Percentiles rank a stretch among this genome's conserved stretches.
phyloP scores from a whole-genome alignment of 2,797 vertebrate genomes.

The Lerista edwardsae region DNA sequence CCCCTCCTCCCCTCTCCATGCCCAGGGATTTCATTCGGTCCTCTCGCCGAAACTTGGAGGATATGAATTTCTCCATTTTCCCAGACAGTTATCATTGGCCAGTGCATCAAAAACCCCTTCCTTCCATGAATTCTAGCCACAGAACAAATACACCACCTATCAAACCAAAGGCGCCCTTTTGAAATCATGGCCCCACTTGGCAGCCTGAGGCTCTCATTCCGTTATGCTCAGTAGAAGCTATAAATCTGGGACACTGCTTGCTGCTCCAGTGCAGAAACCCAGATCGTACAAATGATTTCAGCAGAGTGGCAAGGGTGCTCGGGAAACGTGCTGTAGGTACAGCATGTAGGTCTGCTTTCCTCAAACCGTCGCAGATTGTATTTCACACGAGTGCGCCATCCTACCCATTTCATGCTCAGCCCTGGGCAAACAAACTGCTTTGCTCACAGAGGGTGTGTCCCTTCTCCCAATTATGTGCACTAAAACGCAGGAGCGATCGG shows the following conservation, averaged over 20 bases:
- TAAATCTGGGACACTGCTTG: slow-evolving; percentile 65
- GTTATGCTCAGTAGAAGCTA: slow-evolving; percentile 39
- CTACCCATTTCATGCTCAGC: neutral
- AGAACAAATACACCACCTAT: slow-evolving; percentile 71
- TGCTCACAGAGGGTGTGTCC: neutral
- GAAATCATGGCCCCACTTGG: slow-evolving; percentile 69
- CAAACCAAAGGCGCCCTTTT: slow-evolving; percentile 70
- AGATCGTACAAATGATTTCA: slow-evolving; percentile 18
- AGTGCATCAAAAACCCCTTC: slow-evolving; percentile 59
- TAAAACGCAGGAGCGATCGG: neutral
- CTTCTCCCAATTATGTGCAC: neutral
- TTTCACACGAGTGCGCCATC: slow-evolving; percentile 36
- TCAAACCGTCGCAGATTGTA: slow-evolving; percentile 17
- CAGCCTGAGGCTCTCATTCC: slow-evolving; percentile 57
- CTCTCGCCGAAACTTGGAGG: slow-evolving; percentile 60
- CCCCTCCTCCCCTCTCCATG: slow-evolving; percentile 32
- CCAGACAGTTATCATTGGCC: slow-evolving; percentile 67
- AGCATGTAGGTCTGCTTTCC: slow-evolving; percentile 7
- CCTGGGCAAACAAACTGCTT: neutral
- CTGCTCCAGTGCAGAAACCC: slow-evolving; percentile 45
- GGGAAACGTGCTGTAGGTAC: slow-evolving; percentile 41
- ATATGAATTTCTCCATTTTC: slow-evolving; percentile 64
- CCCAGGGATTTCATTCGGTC: slow-evolving; percentile 59
- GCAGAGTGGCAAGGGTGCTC: slow-evolving; percentile 58
- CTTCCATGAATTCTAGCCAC: slow-evolving; percentile 66